These are phyloP conservation scores for Cerastis rubricosa DNA, from an alignment of 2,888 invertebrate genomes.

Conservation along the genomic window DNA sequence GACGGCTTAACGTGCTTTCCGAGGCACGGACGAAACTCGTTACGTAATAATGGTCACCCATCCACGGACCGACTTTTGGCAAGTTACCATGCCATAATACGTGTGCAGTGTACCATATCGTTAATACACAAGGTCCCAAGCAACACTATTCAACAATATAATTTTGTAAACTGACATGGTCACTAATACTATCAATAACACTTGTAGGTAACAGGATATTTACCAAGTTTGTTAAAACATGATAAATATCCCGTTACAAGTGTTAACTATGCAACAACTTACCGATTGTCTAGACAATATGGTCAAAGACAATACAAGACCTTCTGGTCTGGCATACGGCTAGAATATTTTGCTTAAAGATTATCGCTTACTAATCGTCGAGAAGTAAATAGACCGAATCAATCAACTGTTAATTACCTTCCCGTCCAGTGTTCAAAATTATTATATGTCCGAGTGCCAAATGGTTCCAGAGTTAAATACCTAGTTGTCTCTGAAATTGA, in stretches of 20 bases:
- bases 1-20: too few relatives aligned
- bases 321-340: not conserved
- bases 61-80: too few relatives aligned
- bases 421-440: slow-evolving; percentile 2
- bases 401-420: slow-evolving; percentile 36
- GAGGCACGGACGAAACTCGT: too few relatives aligned
- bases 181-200: too few relatives aligned
- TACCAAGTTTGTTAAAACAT: too few relatives aligned
- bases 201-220: too few relatives aligned
- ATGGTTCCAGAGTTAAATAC: slow-evolving; percentile 1
- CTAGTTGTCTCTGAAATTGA: not conserved
- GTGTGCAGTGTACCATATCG: too few relatives aligned
- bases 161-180: too few relatives aligned
- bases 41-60: too few relatives aligned
- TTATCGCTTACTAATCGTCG: slow-evolving; percentile 4
- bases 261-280: not conserved
- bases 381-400: slow-evolving; percentile 23
- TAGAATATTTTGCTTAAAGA: not conserved
- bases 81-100: too few relatives aligned
- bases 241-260: too few relatives aligned
- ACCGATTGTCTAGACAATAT: not conserved
- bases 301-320: not conserved
- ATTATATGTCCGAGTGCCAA: slow-evolving; percentile 22
- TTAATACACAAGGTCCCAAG: not conserved
- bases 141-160: not conserved